phyloP scores from a whole-genome alignment of 2,888 invertebrate species.

The Laothoe populi region DNA sequence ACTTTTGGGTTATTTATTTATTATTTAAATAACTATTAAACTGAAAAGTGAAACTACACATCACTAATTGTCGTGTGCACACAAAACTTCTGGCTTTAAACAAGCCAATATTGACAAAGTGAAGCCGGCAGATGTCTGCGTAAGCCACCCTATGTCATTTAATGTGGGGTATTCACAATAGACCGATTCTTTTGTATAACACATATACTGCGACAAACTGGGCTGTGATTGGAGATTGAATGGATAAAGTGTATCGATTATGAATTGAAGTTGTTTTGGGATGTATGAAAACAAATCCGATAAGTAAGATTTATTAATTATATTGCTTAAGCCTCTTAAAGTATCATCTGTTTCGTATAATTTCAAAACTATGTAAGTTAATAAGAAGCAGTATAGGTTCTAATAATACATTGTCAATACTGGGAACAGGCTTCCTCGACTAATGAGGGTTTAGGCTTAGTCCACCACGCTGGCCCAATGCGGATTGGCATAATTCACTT shows the following conservation, averaged over 20 bases:
- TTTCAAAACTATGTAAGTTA: no score
- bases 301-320: neutral
- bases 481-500: no score
- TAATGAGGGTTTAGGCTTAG: no score
- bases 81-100: constrained; percentile 43
- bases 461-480: no score
- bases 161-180: constrained; percentile 76
- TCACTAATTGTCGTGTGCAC: constrained; percentile 19
- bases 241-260: neutral
- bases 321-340: neutral
- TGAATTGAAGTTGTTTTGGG: neutral
- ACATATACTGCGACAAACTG: constrained; percentile 48
- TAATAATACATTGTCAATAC: no score
- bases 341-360: neutral
- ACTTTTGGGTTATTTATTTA: no score
- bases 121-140: constrained; percentile 69
- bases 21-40: no score
- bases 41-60: no score
- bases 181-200: constrained; percentile 72
- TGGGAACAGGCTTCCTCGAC: no score
- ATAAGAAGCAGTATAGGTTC: no score
- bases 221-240: neutral
- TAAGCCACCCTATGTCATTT: constrained; percentile 72
- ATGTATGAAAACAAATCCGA: neutral
- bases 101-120: constrained; percentile 76